A percentile compares a stretch with the other conserved stretches of the same genome.
Evolutionary conservation across 2,113 vertebrate genomes (phyloP).

Genomic region (Anarhynchus alexandrinus): DNA sequence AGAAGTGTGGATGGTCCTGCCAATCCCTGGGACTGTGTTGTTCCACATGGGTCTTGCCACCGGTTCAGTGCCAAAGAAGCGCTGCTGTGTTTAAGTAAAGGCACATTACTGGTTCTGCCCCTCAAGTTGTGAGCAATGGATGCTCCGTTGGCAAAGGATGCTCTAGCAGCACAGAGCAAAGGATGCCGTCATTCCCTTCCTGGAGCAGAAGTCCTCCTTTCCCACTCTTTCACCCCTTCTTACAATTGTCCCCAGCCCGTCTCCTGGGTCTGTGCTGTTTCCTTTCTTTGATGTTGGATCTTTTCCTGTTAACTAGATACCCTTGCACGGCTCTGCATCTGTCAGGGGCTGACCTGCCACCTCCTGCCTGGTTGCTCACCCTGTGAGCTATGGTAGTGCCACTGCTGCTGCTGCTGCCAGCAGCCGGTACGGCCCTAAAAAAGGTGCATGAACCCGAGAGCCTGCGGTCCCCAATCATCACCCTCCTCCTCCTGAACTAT

Average conservation of each 20-base stretch:
- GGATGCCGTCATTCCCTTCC: neutral
- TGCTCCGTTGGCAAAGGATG: neutral
- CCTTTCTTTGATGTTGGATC: neutral
- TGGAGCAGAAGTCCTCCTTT: neutral
- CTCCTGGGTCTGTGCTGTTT: neutral
- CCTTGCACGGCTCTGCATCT: neutral
- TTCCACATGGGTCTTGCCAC: neutral
- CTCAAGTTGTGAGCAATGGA: neutral
- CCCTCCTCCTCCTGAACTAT: neutral
- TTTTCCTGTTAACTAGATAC: neutral
- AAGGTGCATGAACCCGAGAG: neutral
- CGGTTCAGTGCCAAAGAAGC: neutral
- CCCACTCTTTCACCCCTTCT: neutral
- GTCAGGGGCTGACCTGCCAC: neutral
- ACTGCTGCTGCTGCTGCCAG: neutral
- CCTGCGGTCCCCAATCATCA: neutral
- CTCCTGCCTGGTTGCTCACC: neutral
- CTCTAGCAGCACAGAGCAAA: neutral
- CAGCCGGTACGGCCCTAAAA: neutral
- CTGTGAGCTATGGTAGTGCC: neutral
- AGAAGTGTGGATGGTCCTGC: neutral
- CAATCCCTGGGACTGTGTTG: rapidly evolving
- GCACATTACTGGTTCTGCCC: neutral
- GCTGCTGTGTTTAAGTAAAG: neutral
- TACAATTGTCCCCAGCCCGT: neutral